Evolutionary conservation across 2,797 vertebrate species (phyloP), one percentile per base, ranked within the genome.

Genomic region (Danio choprae): DNA sequence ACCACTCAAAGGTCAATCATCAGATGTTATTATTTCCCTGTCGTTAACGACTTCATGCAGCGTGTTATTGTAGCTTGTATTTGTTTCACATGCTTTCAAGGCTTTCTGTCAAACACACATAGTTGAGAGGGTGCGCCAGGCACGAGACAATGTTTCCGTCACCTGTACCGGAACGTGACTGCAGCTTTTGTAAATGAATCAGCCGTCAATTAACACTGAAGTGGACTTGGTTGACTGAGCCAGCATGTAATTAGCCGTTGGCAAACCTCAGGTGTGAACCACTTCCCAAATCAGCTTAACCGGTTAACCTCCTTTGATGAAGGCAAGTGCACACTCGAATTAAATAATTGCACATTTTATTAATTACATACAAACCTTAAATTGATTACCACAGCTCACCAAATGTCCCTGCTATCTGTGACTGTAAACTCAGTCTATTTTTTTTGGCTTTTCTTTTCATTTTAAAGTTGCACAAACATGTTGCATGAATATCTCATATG

Each of bases 91-190:
- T 81, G 78, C n/a, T 58, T 71, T 63, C 50, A 36, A 48, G 40
- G 18, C 65, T 75, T 80, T 48, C 53, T 50, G 44, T 65, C 43
- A 58, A 74, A 16, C 53, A 16, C 38, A 50, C 46, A 48, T 7
- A 76, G 71, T 70, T 43, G 20, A 64, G 62, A 75, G 84, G 85
- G 72, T 82, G 88, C 60, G 74, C 29, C 75, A 43, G 60, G 53
- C 83, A 77, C 67, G 74, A 81, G 73, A 82, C 83, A 59, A 5
- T 76, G 44, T 77, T 77, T 64, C 60, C 41, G 83, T 92, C 92
- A 92, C 91, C 89, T 91, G 92, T 84, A 58, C 84, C 11, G 84
- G 79, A 94, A 94, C 89, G 91, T 93, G 93, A 92, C 89, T 68
- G 70, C 44, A 68, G 67, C 79, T 77, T 84, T 86, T 86, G 89